phyloP scores from a whole-genome alignment of 2,888 invertebrate genomes.

The Himalopsyche kuldschensis region DNA sequence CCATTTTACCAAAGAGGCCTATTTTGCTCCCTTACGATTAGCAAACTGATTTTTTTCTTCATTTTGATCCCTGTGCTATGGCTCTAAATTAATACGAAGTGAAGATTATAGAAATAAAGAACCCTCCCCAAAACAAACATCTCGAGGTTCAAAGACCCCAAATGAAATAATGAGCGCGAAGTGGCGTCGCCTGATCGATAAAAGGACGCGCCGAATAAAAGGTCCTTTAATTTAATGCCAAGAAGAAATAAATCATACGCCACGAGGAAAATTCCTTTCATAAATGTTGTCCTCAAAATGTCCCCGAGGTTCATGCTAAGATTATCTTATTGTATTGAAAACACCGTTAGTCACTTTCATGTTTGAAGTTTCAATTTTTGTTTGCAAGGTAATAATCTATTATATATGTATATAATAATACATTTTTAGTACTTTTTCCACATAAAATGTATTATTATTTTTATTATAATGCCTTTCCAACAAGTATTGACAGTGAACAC shows the following conservation, averaged over 20 bases:
- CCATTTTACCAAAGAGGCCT: too few relatives aligned
- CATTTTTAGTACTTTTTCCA: too few relatives aligned
- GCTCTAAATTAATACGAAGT: background rate
- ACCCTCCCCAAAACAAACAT: background rate
- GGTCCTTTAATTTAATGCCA: background rate
- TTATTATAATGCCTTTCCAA: too few relatives aligned
- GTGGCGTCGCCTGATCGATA: background rate
- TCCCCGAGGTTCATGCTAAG: background rate
- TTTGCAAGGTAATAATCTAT: too few relatives aligned
- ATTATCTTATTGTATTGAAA: background rate
- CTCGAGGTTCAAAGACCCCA: background rate
- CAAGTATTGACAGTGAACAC: too few relatives aligned
- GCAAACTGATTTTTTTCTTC: too few relatives aligned
- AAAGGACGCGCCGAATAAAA: background rate
- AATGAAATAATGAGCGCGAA: background rate
- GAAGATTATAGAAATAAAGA: background rate
- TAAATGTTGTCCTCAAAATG: background rate
- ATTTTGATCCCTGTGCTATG: too few relatives aligned
- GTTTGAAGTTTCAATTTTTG: too few relatives aligned
- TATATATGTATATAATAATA: too few relatives aligned
- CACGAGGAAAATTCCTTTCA: background rate
- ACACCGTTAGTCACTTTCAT: too few relatives aligned
- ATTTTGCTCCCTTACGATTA: too few relatives aligned
- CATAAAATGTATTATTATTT: too few relatives aligned
- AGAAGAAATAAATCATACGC: background rate